These are phyloP conservation scores for Pseudococcus longispinus DNA, from an alignment of 2,888 invertebrate genomes.

Conservation along the genomic window DNA sequence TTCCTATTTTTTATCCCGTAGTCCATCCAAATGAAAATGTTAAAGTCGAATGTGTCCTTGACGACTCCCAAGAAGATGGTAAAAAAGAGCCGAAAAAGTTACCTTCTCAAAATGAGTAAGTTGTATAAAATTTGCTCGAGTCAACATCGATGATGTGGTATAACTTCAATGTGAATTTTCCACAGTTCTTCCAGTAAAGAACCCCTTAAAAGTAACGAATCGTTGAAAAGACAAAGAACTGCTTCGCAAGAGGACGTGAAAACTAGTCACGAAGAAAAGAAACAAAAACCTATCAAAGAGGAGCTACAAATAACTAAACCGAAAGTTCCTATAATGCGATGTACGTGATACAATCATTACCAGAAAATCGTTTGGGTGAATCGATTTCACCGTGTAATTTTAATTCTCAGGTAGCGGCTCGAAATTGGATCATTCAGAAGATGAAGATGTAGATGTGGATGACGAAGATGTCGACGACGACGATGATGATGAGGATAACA, in stretches of 20 bases:
- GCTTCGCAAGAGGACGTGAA: slow-evolving; percentile 62
- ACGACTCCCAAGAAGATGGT: slow-evolving; percentile 37
- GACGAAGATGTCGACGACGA: slow-evolving; percentile 61
- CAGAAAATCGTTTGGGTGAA: neutral
- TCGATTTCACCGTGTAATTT: neutral
- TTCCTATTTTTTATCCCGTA: neutral
- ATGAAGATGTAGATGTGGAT: slow-evolving; percentile 58
- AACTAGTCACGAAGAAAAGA: slow-evolving; percentile 60
- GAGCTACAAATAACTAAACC: slow-evolving; percentile 41
- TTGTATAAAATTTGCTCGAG: neutral
- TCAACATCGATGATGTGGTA: neutral
- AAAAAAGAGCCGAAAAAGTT: slow-evolving; percentile 48
- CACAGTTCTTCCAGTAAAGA: slow-evolving; percentile 10
- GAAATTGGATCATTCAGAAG: slow-evolving; percentile 51
- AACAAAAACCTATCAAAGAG: slow-evolving; percentile 62
- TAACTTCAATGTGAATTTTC: neutral
- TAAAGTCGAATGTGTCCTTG: slow-evolving; percentile 49
- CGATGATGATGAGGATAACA: slow-evolving; percentile 59
- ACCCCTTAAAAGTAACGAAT: slow-evolving; percentile 21
- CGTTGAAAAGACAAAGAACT: slow-evolving; percentile 50
- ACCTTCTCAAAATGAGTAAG: slow-evolving; percentile 44
- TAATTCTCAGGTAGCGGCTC: neutral
- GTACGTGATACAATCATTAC: neutral
- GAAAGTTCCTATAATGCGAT: slow-evolving; percentile 53
- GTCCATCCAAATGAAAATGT: slow-evolving; percentile 26